Base-by-base conservation (phyloP, 1,140 invertebrate species). In the Pteromalus puparum region DNA sequence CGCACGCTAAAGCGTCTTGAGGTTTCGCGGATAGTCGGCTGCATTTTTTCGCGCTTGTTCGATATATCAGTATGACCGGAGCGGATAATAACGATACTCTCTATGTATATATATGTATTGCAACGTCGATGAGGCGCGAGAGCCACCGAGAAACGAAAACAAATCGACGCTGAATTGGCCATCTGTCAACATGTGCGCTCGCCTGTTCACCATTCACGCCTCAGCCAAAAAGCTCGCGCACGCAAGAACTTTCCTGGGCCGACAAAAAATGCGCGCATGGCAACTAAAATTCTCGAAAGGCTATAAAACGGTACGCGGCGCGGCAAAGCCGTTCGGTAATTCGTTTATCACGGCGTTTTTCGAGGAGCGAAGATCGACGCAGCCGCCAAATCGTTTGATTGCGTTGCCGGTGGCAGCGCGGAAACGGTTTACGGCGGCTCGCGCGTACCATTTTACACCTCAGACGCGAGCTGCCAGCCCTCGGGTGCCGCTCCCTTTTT, bases 111-210 rank as follows among this genome's bases (percentile, higher is more conserved):
- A 21, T 48, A 76, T 76, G 2, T 76, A 76, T 3, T n/a, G n/a
- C n/a, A 67, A 24, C 12, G 34, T 26, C 28, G 61, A 61, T 61
- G 26, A 76, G 38, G 53, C 24, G 26, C 24, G 72, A 9, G 18
- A 53, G 10, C 28, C 34, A 72, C 9, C 12, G 21, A 34, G 34
- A 24, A n/a, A 68, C 4, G 76, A 34, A 61, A 83, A 84, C 65
- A 84, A 84, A 79, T 84, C 48, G 74, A 84, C 28, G 72, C 85
- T 86, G 84, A 77, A 90, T 88, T 85, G 84, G 73, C 86, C 87
- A 89, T 90, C 87, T 89, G 89, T 88, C 88, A 87, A 88, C 87
- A 86, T 87, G 85, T 87, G 84, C 81, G 72, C 67, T 87, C 77
- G 87, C 88, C 85, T 87, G 88, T 83, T 82, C 82, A 38, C 85